Evolutionary conservation across 2,113 vertebrate species (phyloP).

Genomic region (Geococcyx californianus): DNA sequence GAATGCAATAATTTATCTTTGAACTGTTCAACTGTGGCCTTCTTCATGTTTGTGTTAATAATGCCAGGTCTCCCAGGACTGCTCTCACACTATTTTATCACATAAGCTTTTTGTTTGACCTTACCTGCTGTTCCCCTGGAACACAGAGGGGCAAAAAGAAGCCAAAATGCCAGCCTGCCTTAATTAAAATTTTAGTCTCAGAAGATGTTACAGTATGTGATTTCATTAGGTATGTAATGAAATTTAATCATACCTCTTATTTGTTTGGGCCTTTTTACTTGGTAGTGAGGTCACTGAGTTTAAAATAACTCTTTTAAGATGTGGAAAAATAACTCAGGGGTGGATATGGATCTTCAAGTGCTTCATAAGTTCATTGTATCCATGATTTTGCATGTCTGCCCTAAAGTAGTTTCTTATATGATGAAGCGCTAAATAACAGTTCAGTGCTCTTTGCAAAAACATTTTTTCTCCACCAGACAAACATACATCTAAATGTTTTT

Average conservation of each 20-base stretch:
- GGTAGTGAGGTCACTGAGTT: not conserved
- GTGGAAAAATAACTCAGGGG: not conserved
- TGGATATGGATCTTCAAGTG: not conserved
- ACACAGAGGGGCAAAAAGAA: not conserved
- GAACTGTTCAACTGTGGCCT: constrained; percentile 51
- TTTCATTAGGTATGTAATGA: constrained; percentile 63
- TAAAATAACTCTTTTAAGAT: not conserved
- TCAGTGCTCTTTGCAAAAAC: not conserved
- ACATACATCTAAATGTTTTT: not conserved
- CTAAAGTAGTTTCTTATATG: not conserved
- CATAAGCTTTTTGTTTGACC: constrained; percentile 45
- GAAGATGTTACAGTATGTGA: constrained; percentile 54
- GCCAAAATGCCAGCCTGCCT: constrained; percentile 59
- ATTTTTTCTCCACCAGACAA: not conserved
- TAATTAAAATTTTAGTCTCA: constrained; percentile 74
- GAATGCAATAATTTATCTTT: constrained; percentile 53
- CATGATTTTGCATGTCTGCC: not conserved
- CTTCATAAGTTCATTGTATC: not conserved
- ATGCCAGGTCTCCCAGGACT: constrained; percentile 61
- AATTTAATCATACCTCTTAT: constrained; percentile 39
- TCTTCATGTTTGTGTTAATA: constrained; percentile 71
- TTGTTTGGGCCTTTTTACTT: not conserved
- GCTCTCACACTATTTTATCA: constrained; percentile 38
- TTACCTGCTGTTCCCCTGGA: constrained; percentile 59
- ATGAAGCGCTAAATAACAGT: not conserved